A percentile compares a stretch with the other conserved stretches of the same genome.
Conservation (phyloP, 2,113 vertebrate genomes). For the Drymodes brunneopygia region DNA sequence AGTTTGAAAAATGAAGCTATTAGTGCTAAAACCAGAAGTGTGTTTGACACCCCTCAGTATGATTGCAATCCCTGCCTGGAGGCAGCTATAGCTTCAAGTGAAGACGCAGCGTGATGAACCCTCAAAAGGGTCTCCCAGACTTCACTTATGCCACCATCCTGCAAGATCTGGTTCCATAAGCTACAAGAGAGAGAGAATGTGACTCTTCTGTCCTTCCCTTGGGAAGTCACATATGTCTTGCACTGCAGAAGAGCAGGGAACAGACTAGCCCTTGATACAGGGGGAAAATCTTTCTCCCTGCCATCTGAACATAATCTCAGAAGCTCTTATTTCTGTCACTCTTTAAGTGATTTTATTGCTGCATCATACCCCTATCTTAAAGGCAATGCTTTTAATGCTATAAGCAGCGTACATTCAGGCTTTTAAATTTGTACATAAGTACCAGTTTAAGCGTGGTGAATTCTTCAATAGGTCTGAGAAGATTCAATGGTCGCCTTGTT, state of each 20-base stretch:
- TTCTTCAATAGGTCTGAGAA: neutral
- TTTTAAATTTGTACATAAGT: neutral
- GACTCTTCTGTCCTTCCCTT: neutral
- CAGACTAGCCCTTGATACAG: neutral
- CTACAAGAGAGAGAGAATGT: neutral
- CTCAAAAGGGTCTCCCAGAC: neutral
- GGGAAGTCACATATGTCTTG: neutral
- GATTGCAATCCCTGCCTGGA: neutral
- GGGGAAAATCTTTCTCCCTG: neutral
- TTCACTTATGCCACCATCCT: neutral
- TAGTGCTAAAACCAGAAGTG: neutral
- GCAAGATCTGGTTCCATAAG: neutral
- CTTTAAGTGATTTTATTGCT: neutral
- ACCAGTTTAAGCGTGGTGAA: neutral
- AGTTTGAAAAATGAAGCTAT: neutral
- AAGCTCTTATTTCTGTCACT: neutral
- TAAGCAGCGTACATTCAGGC: neutral
- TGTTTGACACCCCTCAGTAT: neutral
- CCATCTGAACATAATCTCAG: neutral
- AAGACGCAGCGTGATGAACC: neutral
- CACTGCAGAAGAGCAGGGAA: neutral
- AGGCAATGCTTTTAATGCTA: neutral
- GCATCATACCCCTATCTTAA: neutral
- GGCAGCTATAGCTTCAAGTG: neutral
- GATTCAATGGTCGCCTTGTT: neutral